phyloP scores from a whole-genome alignment of 1,140 invertebrate species.

The Cydia fagiglandana region DNA sequence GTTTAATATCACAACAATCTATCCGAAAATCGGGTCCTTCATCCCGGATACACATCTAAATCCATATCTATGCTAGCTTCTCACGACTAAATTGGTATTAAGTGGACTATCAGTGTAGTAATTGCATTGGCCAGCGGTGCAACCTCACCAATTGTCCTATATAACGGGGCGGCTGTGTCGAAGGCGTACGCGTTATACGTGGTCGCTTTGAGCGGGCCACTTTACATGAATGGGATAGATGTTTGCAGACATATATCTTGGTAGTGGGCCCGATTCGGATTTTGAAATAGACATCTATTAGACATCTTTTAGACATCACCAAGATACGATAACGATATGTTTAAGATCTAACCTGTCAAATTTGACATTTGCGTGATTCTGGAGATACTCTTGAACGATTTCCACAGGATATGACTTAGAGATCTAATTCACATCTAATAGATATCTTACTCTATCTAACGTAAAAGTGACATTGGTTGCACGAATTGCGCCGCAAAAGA shows the following conservation, averaged over 20 bases:
- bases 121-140: neutral
- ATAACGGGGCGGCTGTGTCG: neutral
- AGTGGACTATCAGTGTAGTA: neutral
- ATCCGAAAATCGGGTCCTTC: neutral
- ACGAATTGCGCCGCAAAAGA: no score
- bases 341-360: no score
- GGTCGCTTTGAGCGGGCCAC: neutral
- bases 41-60: neutral
- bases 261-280: no score
- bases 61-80: neutral
- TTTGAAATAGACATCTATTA: no score
- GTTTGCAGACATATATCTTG: neutral
- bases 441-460: no score
- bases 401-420: no score
- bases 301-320: no score
- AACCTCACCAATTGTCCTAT: neutral
- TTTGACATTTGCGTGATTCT: no score
- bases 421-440: no score
- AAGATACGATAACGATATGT: no score
- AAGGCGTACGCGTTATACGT: neutral
- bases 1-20: neutral
- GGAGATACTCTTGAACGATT: no score
- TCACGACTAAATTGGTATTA: conserved; percentile 1
- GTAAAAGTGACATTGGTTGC: no score
- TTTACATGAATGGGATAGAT: neutral